phyloP scores from a whole-genome alignment of 2,888 invertebrate species.

The Acronicta alni region DNA sequence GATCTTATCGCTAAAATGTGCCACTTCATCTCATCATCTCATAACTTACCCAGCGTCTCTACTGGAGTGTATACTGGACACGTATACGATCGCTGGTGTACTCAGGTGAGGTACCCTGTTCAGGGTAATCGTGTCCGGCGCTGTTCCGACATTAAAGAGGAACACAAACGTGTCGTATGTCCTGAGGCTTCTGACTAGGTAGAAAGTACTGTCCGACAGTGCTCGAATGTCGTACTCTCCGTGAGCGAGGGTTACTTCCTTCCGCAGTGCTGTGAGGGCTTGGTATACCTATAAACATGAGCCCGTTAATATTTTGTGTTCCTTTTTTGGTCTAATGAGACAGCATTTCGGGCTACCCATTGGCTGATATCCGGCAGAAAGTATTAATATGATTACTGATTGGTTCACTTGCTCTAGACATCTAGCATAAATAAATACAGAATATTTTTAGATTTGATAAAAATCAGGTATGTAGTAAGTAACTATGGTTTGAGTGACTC shows the following conservation, averaged over 20 bases:
- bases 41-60: slow-evolving; percentile 68
- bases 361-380: too few relatives aligned
- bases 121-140: slow-evolving; percentile 77
- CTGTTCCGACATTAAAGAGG: slow-evolving; percentile 87
- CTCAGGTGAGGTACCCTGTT: slow-evolving; percentile 61
- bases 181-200: slow-evolving; percentile 71
- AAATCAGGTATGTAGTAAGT: too few relatives aligned
- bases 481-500: too few relatives aligned
- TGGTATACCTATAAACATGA: slow-evolving; percentile 84
- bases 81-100: slow-evolving; percentile 65
- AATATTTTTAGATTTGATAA: too few relatives aligned
- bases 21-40: too few relatives aligned
- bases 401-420: too few relatives aligned
- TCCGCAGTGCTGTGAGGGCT: slow-evolving; percentile 84
- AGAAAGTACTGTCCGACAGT: slow-evolving; percentile 72
- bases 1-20: too few relatives aligned
- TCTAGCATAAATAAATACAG: too few relatives aligned
- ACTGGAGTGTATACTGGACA: slow-evolving; percentile 74
- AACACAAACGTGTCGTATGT: slow-evolving; percentile 74
- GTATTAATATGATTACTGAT: too few relatives aligned
- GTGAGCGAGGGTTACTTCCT: slow-evolving; percentile 74
- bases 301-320: too few relatives aligned
- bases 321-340: too few relatives aligned
- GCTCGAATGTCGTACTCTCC: slow-evolving; percentile 81
- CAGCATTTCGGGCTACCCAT: too few relatives aligned